phyloP scores from a whole-genome alignment of 92 coral and sea anemone genomes.

The Palythoa grandiflora region DNA sequence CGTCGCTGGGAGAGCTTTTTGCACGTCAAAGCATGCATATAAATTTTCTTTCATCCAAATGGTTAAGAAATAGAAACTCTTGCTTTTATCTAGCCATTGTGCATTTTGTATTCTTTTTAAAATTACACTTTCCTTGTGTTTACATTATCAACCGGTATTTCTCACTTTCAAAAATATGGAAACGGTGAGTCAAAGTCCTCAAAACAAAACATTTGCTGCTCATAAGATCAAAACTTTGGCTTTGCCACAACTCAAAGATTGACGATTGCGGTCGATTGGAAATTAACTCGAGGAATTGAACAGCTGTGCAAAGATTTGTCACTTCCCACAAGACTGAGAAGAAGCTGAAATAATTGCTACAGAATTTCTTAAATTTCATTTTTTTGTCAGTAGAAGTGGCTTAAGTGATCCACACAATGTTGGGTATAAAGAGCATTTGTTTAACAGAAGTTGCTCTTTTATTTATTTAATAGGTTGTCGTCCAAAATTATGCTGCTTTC shows the following conservation, averaged over 20 bases:
- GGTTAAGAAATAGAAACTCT: slow-evolving; percentile 11
- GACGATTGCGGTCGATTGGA: slow-evolving; percentile 29
- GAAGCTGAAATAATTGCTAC: neutral
- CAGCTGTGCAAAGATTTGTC: slow-evolving; percentile 31
- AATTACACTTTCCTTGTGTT: slow-evolving; percentile 17
- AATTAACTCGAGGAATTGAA: slow-evolving; percentile 42
- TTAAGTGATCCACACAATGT: neutral
- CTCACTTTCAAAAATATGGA: slow-evolving; percentile 7
- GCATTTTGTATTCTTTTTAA: slow-evolving; percentile 4
- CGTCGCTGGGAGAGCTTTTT: slow-evolving; percentile 51
- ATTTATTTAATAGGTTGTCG: slow-evolving; percentile 20
- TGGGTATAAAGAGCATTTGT: neutral
- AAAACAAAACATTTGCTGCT: neutral
- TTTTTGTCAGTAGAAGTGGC: neutral
- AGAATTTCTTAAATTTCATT: neutral
- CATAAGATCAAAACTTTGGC: neutral
- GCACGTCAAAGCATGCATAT: slow-evolving; percentile 48
- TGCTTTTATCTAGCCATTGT: slow-evolving; percentile 7
- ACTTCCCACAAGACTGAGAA: slow-evolving; percentile 32
- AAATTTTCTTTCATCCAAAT: slow-evolving; percentile 35
- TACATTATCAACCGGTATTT: neutral
- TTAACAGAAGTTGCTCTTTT: slow-evolving; percentile 42
- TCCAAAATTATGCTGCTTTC: slow-evolving; percentile 15
- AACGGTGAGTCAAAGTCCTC: neutral
- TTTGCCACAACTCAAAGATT: slow-evolving; percentile 14